Percentiles rank a stretch among this genome's conserved stretches.
Evolutionary conservation across 2,113 vertebrate genomes (phyloP).

Genomic region (Carettochelys insculpta): DNA sequence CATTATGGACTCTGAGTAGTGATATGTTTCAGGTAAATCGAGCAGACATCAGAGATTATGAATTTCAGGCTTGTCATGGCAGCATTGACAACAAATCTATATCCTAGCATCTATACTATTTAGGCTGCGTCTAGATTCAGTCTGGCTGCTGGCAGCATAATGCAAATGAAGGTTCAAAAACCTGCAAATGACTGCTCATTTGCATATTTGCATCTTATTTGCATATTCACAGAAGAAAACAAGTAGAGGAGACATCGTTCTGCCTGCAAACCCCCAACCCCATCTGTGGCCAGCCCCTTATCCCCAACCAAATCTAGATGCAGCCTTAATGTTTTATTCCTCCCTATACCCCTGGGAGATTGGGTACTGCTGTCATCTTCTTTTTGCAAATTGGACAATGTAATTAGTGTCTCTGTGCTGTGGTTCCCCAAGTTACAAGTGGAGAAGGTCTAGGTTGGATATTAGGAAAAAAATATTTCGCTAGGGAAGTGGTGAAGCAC

Average conservation of each 20-base stretch:
- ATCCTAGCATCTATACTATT: neutral
- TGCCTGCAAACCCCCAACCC: too few species aligned
- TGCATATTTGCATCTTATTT: too few species aligned
- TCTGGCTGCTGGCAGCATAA: too few species aligned
- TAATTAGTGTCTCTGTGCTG: neutral
- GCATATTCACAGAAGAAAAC: too few species aligned
- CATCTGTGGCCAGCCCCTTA: too few species aligned
- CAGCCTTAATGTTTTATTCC: neutral
- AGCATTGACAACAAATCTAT: neutral
- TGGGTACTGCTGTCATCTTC: neutral
- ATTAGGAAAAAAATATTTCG: too few species aligned
- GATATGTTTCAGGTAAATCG: neutral
- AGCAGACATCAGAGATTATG: neutral
- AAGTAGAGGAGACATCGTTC: too few species aligned
- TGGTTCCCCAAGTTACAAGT: neutral
- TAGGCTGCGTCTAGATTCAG: too few species aligned
- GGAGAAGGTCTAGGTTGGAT: neutral
- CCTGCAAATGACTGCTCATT: too few species aligned
- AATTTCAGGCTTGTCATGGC: neutral
- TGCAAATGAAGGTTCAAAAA: too few species aligned
- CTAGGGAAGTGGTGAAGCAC: too few species aligned
- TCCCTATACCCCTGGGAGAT: neutral
- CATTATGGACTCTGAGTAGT: neutral
- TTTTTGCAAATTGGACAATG: neutral
- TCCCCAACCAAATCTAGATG: too few species aligned